Base-by-base conservation (phyloP, 1,140 invertebrate genomes). In the Drosophila lacteicornis region DNA sequence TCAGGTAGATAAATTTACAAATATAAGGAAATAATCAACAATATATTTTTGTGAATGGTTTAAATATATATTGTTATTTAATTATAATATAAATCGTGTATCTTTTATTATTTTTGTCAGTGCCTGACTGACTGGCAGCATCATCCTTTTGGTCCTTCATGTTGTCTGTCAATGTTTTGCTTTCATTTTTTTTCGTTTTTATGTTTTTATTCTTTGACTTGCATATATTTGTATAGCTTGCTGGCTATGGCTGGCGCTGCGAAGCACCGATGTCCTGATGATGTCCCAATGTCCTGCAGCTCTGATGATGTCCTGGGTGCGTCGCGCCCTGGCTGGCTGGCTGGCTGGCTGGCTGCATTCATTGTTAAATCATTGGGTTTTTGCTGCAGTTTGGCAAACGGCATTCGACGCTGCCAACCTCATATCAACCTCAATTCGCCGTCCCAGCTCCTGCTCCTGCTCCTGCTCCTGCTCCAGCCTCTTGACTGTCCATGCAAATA, bases 311-410 rank as follows among this genome's bases (percentile, higher is more conserved):
- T 49, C 49, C 69, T 50, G 43, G 50, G 57, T 79, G 81, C 70
- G 65, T 79, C 56, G 63, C 59, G 61, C 69, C 51, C 67, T 60
- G 66, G 43, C 49, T 71, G 58, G 51, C 8, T 38, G 50, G 51
- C 8, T 38, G 50, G 30, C 17, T 55, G 51, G 53, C 15, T 56
- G 59, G 79, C 77, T 88, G 85, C 85, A 88, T 88, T 88, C 85
- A 88, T 88, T 88, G 85, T 88, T 88, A 88, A 88, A 88, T 90
- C 85, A 88, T 88, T 88, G 85, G 73, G 85, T 90, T 88, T 88
- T 88, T 85, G 78, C 85, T 88, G 85, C 85, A 88, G 85, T 88
- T 88, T 90, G 81, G 85, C 85, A 71, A 74, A 74, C 70, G 68
- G 67, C 53, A 73, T 74, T 74, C 69, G 69, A 73, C 68, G 69